Evolutionary conservation across 2,113 vertebrate genomes (phyloP).

Genomic region (Alligator mississippiensis): DNA sequence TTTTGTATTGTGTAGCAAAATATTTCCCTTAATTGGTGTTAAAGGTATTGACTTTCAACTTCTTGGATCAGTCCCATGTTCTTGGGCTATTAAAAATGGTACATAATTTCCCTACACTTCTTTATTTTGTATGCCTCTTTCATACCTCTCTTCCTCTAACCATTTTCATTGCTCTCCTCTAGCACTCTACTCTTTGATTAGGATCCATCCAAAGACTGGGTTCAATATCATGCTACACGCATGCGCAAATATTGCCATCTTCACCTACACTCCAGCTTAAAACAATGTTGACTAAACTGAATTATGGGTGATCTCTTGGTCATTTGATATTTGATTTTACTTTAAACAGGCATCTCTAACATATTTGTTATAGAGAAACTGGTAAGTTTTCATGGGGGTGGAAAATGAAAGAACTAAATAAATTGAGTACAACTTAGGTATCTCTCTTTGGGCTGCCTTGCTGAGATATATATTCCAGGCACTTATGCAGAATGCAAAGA

Average conservation of each 20-base stretch:
- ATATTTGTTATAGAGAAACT: neutral
- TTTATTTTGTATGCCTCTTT: constrained; percentile 57
- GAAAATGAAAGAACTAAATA: neutral
- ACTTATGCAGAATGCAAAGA: neutral
- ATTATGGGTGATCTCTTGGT: neutral
- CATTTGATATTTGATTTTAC: neutral
- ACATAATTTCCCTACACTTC: constrained; percentile 15
- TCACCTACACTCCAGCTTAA: neutral
- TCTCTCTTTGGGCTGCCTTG: neutral
- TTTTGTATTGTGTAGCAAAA: neutral
- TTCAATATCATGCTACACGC: neutral
- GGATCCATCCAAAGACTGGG: neutral
- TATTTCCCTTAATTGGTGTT: constrained; percentile 28
- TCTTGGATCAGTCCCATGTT: neutral
- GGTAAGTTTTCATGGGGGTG: neutral
- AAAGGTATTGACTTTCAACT: constrained; percentile 3
- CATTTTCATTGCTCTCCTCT: constrained; percentile 42
- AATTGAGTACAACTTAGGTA: neutral
- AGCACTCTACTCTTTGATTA: neutral
- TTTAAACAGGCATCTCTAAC: neutral
- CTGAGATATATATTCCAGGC: neutral
- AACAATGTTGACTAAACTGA: neutral
- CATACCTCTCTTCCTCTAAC: constrained; percentile 42
- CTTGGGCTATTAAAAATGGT: constrained; percentile 14
- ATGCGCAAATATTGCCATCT: neutral